Conservation (phyloP, 2,888 invertebrate species). For the Heteropelma amictum region DNA sequence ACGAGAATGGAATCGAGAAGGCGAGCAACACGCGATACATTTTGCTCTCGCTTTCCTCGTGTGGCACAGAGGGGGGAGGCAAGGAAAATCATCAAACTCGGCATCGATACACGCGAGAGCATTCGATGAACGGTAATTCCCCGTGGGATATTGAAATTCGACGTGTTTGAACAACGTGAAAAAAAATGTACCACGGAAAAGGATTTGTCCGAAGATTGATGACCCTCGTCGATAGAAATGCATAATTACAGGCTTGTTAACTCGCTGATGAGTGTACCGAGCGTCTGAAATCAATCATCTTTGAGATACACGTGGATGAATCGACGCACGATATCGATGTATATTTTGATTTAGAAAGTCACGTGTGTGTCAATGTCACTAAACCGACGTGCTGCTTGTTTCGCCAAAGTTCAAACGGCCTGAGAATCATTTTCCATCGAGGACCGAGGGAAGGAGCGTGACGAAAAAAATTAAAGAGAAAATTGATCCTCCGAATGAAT, state of each 20-base stretch:
- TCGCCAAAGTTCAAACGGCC: not conserved
- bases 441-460: not conserved
- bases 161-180: not conserved
- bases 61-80: not conserved
- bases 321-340: no score
- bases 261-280: no score
- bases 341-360: no score
- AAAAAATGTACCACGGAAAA: not conserved
- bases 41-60: constrained; percentile 32
- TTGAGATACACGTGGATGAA: no score
- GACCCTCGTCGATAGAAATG: no score
- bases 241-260: no score
- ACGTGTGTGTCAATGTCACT: no score
- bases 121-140: no score
- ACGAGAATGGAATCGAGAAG: not conserved
- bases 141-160: not conserved
- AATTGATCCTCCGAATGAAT: not conserved
- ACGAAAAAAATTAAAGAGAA: not conserved
- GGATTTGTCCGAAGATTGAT: no score
- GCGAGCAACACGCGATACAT: not conserved
- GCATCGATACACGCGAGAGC: no score
- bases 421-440: not conserved
- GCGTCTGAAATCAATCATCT: no score
- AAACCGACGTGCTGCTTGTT: no score
- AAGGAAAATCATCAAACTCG: not conserved